phyloP scores from a whole-genome alignment of 2,888 invertebrate genomes.

The Tetheella fluctuosa region DNA sequence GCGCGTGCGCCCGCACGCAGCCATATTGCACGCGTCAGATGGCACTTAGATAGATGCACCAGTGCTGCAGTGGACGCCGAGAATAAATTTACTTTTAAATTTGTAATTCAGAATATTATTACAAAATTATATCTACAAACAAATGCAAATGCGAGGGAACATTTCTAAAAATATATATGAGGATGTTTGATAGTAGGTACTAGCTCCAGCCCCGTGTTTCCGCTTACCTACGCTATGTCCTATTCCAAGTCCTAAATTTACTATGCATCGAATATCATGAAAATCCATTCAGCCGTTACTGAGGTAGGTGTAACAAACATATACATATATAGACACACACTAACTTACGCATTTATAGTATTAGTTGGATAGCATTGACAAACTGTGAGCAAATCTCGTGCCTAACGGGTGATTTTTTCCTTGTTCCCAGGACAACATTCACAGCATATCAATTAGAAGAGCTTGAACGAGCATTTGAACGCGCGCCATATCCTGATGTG shows the following conservation, averaged over 20 bases:
- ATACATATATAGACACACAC: no score
- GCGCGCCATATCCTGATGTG: constrained; percentile 98
- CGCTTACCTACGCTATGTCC: no score
- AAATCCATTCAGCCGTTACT: no score
- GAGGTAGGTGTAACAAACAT: no score
- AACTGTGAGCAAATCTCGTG: constrained; percentile 16
- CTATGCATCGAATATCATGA: no score
- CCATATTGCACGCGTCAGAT: constrained; percentile 84
- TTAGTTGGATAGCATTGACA: background rate
- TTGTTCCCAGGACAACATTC: constrained; percentile 93
- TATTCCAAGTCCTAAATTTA: no score
- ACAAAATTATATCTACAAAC: background rate
- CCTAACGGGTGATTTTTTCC: constrained; percentile 21
- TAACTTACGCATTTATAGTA: no score
- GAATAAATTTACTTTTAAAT: constrained; percentile 24
- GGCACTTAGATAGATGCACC: constrained; percentile 37
- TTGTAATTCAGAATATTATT: constrained; percentile 19
- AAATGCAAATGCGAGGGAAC: background rate
- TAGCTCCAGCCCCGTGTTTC: no score
- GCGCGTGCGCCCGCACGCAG: constrained; percentile 70
- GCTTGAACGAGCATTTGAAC: constrained; percentile 95
- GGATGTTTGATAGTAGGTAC: no score
- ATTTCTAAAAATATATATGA: no score
- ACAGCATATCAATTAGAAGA: constrained; percentile 97
- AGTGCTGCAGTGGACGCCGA: constrained; percentile 55